phyloP scores from a whole-genome alignment of 2,888 invertebrate species.

The Nasonovia ribisnigri region DNA sequence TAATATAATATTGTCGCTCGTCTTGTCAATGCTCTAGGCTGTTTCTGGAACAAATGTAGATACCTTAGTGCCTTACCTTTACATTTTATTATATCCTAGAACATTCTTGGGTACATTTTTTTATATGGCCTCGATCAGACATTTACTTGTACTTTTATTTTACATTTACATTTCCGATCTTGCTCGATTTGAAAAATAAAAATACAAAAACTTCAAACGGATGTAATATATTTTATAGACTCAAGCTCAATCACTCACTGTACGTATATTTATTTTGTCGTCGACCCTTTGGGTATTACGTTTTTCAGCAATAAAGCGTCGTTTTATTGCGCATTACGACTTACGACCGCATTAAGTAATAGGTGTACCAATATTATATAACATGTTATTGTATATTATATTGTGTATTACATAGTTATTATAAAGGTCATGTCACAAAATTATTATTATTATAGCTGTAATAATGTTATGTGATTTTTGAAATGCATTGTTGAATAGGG shows the following conservation, averaged over 20 bases:
- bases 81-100: neutral
- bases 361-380: neutral
- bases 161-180: neutral
- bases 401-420: neutral
- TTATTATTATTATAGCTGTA: neutral
- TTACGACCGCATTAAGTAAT: neutral
- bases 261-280: neutral
- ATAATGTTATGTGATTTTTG: neutral
- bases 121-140: neutral
- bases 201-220: neutral
- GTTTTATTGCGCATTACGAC: neutral
- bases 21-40: neutral
- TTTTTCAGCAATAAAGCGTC: neutral
- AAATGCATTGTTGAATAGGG: neutral
- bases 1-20: neutral
- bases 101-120: neutral
- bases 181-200: neutral
- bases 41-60: neutral
- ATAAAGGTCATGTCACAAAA: neutral
- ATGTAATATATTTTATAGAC: neutral
- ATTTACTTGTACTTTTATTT: neutral
- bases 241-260: neutral
- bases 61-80: neutral
- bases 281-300: neutral
- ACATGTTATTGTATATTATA: neutral